Base-by-base conservation (phyloP, 2,797 vertebrate genomes). In the Cercopithecus mitis region DNA sequence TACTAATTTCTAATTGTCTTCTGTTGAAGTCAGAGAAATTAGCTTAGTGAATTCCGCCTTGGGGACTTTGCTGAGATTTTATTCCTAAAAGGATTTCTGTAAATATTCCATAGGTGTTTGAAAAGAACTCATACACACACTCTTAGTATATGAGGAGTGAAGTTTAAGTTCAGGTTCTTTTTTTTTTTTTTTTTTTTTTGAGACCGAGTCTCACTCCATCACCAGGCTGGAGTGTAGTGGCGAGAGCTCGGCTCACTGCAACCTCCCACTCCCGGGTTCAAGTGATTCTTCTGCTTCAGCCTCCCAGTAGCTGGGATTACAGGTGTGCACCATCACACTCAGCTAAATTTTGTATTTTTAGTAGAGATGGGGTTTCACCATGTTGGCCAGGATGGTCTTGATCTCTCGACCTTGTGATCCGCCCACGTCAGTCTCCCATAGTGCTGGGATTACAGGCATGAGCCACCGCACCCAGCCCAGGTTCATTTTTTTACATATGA, bases 141-240 rank as follows among this genome's bases (percentile, higher is more conserved):
- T 19, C 64, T 2, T 8, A 19, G 41, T 10, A 6, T 2, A 30
- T 3, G 1, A 39, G 58, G 27, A 41, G 47, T 2, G 10, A 27
- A 2, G 13, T 30, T 15, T 3, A 45, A 64, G 57, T 45, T 30
- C 0, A 58, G 43, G 5, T 20, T 58, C 22, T 10, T 30, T 39
- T 19, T 57, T 27, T 57, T 25, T 52, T 58, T 25, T 25, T 47
- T 47, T 50, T 15, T 61, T 30, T 58, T 61, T 27, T 30, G 58
- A 27, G 1, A 33, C 1, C 0, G 3, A 64, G 13, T 64, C 30
- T 64, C 30, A 7, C 14, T 64, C 15, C 17, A 3, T 64, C 14
- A 33, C 61, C 30, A 33, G 61, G 30, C 61, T 33, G 61, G 30
- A 64, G 30, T 33, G 0, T 15, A 64, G 14, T 64, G 61, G 7